phyloP scores from a whole-genome alignment of 2,113 vertebrate species.

The Ivindomyrus marchei region DNA sequence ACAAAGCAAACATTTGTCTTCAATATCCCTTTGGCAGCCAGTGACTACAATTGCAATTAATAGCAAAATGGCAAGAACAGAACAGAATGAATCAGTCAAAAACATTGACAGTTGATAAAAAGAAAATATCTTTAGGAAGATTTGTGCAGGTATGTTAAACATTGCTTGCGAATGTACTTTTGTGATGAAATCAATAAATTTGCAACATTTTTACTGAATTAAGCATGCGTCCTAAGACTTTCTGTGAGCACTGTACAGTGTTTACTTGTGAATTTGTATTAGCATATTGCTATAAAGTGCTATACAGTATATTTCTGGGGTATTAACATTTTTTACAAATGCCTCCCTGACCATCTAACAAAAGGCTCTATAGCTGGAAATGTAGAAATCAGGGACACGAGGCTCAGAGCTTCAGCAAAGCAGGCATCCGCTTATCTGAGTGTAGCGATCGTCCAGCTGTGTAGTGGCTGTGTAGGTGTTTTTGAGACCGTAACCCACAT shows the following conservation, averaged over 20 bases:
- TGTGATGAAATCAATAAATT: too few relatives aligned
- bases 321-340: background rate
- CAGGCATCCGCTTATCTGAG: background rate
- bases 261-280: background rate
- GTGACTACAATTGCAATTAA: too few relatives aligned
- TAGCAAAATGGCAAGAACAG: too few relatives aligned
- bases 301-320: background rate
- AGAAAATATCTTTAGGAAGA: too few relatives aligned
- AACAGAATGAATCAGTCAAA: too few relatives aligned
- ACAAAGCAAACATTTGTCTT: too few relatives aligned
- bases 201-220: background rate
- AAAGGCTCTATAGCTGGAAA: background rate
- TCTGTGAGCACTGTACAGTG: background rate
- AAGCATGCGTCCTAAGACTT: background rate
- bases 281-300: background rate
- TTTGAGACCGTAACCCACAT: background rate
- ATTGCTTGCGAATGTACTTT: too few relatives aligned
- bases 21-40: too few relatives aligned
- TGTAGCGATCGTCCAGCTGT: background rate
- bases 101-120: too few relatives aligned
- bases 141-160: too few relatives aligned
- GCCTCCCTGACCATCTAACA: background rate
- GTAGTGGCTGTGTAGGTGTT: background rate
- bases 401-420: background rate
- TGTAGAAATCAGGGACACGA: background rate